Evolutionary conservation across 2,888 invertebrate genomes (phyloP).

Genomic region (Balanococcus diminutus): DNA sequence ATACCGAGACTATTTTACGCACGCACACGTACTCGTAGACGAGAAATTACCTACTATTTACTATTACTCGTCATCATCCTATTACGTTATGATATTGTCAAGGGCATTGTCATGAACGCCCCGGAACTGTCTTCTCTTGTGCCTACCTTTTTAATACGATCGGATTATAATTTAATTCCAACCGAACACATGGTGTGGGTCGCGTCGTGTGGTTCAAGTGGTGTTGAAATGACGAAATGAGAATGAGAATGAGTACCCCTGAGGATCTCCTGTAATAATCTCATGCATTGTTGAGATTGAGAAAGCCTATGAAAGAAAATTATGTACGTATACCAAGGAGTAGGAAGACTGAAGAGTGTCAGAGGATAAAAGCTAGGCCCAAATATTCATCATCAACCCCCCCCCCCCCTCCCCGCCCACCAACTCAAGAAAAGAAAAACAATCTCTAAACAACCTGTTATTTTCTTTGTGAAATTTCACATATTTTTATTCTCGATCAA

Average conservation of each 20-base stretch:
- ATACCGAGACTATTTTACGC: not conserved
- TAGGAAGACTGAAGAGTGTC: not conserved
- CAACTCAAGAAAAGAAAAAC: too few relatives aligned
- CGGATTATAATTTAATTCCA: not conserved
- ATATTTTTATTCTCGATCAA: not conserved
- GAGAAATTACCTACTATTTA: not conserved
- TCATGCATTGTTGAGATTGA: not conserved
- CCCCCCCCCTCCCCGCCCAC: too few relatives aligned
- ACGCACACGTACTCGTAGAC: not conserved
- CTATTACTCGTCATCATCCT: not conserved
- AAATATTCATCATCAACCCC: too few relatives aligned
- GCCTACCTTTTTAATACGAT: not conserved
- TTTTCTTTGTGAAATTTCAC: not conserved
- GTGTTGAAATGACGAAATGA: not conserved
- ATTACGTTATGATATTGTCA: not conserved
- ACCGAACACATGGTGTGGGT: not conserved
- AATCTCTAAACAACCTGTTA: too few relatives aligned
- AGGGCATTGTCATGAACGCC: not conserved
- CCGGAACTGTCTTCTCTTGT: not conserved
- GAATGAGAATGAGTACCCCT: not conserved
- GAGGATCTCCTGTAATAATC: too few relatives aligned
- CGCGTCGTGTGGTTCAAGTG: not conserved
- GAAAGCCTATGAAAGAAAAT: not conserved
- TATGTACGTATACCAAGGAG: not conserved
- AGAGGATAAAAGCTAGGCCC: not conserved